These are phyloP conservation scores for Galerucella calmariensis DNA, from an alignment of 2,888 invertebrate genomes.

Conservation along the genomic window DNA sequence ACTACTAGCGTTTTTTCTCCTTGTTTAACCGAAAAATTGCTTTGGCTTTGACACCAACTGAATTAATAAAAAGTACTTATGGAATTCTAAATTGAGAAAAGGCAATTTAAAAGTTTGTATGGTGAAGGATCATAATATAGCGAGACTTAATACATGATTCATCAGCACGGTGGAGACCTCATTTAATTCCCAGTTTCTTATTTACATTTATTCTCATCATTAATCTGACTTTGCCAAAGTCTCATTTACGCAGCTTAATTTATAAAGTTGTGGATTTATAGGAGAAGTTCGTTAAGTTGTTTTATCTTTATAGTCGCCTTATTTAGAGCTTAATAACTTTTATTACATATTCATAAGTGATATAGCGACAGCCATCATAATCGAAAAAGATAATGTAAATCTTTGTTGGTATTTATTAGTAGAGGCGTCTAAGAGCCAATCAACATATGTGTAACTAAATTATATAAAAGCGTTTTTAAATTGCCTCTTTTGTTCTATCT, in stretches of 20 bases:
- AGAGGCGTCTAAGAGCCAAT: not conserved
- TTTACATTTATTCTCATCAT: slow-evolving; percentile 65
- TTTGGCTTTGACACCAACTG: not conserved
- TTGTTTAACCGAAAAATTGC: not conserved
- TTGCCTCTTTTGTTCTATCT: too few relatives aligned
- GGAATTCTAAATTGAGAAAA: slow-evolving; percentile 6
- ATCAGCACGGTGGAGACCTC: slow-evolving; percentile 28
- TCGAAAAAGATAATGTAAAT: slow-evolving; percentile 52
- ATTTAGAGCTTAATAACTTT: slow-evolving; percentile 62
- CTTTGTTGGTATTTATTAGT: not conserved
- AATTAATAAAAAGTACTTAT: not conserved
- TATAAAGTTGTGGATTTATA: slow-evolving; percentile 66
- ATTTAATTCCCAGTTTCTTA: slow-evolving; percentile 45
- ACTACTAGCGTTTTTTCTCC: too few relatives aligned
- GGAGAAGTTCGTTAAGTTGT: slow-evolving; percentile 63
- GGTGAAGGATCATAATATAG: slow-evolving; percentile 23
- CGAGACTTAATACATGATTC: slow-evolving; percentile 33
- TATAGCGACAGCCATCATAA: slow-evolving; percentile 48
- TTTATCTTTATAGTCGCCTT: slow-evolving; percentile 64
- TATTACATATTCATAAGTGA: slow-evolving; percentile 63
- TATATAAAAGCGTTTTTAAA: too few relatives aligned
- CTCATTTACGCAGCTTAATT: slow-evolving; percentile 65
- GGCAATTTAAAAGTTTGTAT: slow-evolving; percentile 24
- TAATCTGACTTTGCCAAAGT: slow-evolving; percentile 66
- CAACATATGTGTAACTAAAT: too few relatives aligned